Base-by-base conservation (phyloP, 1,140 invertebrate species). In the Bombus picipes region DNA sequence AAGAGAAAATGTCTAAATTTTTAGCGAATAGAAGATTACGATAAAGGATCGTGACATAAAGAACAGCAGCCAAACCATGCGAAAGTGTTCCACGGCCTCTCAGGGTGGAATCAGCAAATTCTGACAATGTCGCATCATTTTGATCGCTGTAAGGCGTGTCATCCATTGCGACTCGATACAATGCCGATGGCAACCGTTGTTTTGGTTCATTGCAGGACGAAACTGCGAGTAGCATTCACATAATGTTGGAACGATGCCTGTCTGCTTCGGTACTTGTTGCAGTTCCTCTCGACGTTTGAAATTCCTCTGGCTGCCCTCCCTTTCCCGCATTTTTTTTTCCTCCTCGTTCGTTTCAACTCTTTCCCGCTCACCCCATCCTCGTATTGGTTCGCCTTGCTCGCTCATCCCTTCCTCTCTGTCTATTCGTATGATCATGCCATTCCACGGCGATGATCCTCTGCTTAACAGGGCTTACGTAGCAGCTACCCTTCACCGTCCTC, bases 361-460 rank as follows among this genome's bases (percentile, higher is more conserved):
- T 81, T 76, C 32, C 72, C 76, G 76, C 70, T 82, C 80, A 79
- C 76, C 80, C 84, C 78, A 68, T 73, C 82, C 82, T 73, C 74
- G 68, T 77, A 86, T 82, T 77, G 80, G 80, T 57, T 88, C 81
- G 28, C 57, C 79, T 68, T 70, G 37, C 34, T 59, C 71, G 12
- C 43, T 85, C 82, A 73, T 83, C 77, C 65, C 22, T 78, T 80
- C 79, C n/a, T 66, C 65, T 88, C 87, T 82, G 81, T 89, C 84
- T 86, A 86, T 77, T 89, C 87, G 90, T 91, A 91, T 90, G 87
- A 92, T 92, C 91, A 84, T 93, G 90, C 92, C 91, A 92, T 93
- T 93, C 91, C 90, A 92, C 89, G 82, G 89, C 88, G 88, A 92
- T 92, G 92, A 92, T 92, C 90, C 91, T 89, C 90, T 88, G 90